These are phyloP conservation scores for Empis stercorea DNA, from an alignment of 2,888 invertebrate species.

Conservation along the genomic window DNA sequence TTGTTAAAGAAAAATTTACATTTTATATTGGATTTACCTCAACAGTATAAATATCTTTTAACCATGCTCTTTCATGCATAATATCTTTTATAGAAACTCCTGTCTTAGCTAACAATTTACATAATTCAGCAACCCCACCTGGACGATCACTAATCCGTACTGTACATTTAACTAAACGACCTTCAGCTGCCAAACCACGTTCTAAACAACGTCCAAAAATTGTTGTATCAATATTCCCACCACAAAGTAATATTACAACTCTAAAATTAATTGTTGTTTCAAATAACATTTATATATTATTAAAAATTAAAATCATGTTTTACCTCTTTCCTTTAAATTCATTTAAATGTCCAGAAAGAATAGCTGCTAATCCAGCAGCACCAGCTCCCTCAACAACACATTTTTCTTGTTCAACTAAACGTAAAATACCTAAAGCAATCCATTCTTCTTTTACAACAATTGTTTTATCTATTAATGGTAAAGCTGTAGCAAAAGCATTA, in stretches of 20 bases:
- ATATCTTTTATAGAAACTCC: slow-evolving; percentile 92
- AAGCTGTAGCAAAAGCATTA: slow-evolving; percentile 67
- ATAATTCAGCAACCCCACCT: slow-evolving; percentile 73
- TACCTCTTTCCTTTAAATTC: slow-evolving; percentile 72
- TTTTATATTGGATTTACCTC: slow-evolving; percentile 43
- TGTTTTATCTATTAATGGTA: slow-evolving; percentile 62
- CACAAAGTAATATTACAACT: slow-evolving; percentile 71
- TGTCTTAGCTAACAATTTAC: slow-evolving; percentile 56
- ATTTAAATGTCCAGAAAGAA: slow-evolving; percentile 65
- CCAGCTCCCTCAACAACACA: slow-evolving; percentile 88
- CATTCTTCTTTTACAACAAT: slow-evolving; percentile 70
- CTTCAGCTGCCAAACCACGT: slow-evolving; percentile 77
- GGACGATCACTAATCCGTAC: slow-evolving; percentile 76
- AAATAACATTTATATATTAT: neutral
- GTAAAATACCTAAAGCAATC: slow-evolving; percentile 69
- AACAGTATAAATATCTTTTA: slow-evolving; percentile 77
- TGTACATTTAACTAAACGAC: slow-evolving; percentile 59
- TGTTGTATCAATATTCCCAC: slow-evolving; percentile 87
- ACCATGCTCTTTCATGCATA: slow-evolving; percentile 91
- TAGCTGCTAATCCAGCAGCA: slow-evolving; percentile 72
- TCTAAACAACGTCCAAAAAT: slow-evolving; percentile 79
- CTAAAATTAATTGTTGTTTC: slow-evolving; percentile 33
- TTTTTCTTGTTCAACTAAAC: slow-evolving; percentile 70
- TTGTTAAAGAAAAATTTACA: slow-evolving; percentile 22
- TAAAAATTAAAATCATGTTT: too few relatives aligned